Conservation (phyloP, 2,888 invertebrate species). For the Andrena marginata region DNA sequence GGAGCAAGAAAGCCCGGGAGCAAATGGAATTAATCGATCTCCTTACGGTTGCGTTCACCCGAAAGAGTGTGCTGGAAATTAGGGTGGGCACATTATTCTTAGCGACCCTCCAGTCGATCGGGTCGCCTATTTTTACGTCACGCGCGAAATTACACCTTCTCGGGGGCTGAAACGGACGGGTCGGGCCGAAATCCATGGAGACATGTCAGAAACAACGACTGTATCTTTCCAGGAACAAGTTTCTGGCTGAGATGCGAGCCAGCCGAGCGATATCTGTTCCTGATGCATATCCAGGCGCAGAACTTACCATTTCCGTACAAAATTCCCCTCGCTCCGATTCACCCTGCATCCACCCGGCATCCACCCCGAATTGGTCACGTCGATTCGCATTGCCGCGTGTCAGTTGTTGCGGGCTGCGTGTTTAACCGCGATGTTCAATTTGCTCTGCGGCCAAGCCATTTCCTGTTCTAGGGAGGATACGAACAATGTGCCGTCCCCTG, state of each 20-base stretch:
- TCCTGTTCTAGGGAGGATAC: slow-evolving; percentile 54
- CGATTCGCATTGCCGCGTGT: slow-evolving; percentile 42
- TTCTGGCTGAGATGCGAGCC: background rate
- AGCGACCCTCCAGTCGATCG: background rate
- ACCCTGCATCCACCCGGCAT: background rate
- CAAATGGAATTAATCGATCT: slow-evolving; percentile 28
- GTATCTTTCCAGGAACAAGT: background rate
- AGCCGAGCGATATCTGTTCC: background rate
- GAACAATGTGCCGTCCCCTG: slow-evolving; percentile 10
- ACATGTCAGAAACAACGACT: background rate
- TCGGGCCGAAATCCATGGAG: background rate
- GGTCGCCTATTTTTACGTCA: slow-evolving; percentile 38
- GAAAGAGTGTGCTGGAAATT: slow-evolving; percentile 21
- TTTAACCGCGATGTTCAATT: slow-evolving; percentile 76
- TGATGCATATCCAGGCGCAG: background rate
- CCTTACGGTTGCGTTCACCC: background rate
- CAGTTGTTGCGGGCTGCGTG: slow-evolving; percentile 47
- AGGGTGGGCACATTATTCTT: slow-evolving; percentile 36
- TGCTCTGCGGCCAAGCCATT: slow-evolving; percentile 67
- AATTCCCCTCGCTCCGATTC: slow-evolving; percentile 10
- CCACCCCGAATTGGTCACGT: slow-evolving; percentile 9
- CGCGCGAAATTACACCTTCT: background rate
- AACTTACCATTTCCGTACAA: slow-evolving; percentile 21
- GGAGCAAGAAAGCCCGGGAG: background rate
- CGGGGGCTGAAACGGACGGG: slow-evolving; percentile 3